Evolutionary conservation across 2,797 vertebrate genomes (phyloP), one percentile per base, ranked within the genome.

Genomic region (Helicolenus hilgendorfi): DNA sequence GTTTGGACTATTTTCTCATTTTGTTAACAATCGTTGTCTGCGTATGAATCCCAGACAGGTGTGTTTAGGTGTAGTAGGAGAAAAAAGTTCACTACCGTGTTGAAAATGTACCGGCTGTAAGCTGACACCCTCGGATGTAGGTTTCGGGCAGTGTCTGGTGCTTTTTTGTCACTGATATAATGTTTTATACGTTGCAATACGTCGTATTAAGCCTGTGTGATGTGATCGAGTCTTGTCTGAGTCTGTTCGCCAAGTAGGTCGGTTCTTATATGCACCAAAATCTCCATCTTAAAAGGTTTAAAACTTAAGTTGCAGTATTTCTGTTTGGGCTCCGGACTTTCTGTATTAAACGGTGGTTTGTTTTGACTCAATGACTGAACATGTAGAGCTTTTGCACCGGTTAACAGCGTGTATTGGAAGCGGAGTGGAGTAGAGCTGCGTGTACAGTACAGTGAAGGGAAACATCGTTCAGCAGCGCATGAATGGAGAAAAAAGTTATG

Each of bases 1-100:
- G 78, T 89, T 90, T 35, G 27, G 0, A n/a, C 53, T 18, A 4
- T 29, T 9, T 41, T 18, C 20, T 7, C 1, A 0, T 14, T 15
- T 7, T 29, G 15, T 41, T 41, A 5, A 15, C 26, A 58, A 1
- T 26, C 38, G 0, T n/a, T 6, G 29, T 4, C 8, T 5, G 65
- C 22, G 31, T 10, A 0, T 56, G 38, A 60, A 73, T 85, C 45
- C 73, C 73, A 10, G 79, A 86, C 95, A 96, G 96, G 94, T 96
- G 92, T 62, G 89, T 84, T 79, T n/a, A 18, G 80, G 86, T 85
- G 83, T 11, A 3, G 58, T 5, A 4, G 35, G n/a, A 55, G n/a
- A 2, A 41, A 88, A 95, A 95, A 96, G 94, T 95, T 94, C 0
- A 22, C 18, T 4, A 36, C 69, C 20, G 73, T 31, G 88, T 62